Evolutionary conservation across 2,113 vertebrate species (phyloP).

Genomic region (Lathamus discolor): DNA sequence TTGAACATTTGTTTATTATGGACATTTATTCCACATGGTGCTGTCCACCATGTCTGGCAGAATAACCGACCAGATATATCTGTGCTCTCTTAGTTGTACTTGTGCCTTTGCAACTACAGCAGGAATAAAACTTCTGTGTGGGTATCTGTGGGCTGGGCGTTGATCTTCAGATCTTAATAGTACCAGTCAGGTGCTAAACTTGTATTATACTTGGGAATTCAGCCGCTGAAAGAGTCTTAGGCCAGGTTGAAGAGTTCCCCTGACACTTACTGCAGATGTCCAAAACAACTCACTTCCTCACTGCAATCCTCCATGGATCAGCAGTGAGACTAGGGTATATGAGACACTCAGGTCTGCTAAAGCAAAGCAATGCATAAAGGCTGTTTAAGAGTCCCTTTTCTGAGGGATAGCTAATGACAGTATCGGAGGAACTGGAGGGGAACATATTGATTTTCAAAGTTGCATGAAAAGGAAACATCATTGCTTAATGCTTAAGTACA

Average conservation of each 20-base stretch:
- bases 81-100: neutral
- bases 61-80: neutral
- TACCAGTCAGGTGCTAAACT: neutral
- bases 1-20: neutral
- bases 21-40: neutral
- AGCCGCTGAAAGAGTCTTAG: neutral
- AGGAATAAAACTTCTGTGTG: neutral
- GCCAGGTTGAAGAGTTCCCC: neutral
- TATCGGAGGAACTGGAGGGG: neutral
- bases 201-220: neutral
- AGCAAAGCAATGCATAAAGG: neutral
- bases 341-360: neutral
- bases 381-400: neutral
- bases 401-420: neutral
- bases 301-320: neutral
- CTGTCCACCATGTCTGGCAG: neutral
- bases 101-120: neutral
- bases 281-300: neutral
- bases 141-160: neutral
- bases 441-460: slow-evolving; percentile 26
- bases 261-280: neutral
- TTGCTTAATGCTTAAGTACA: neutral
- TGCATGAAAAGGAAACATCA: neutral
- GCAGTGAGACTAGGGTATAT: neutral
- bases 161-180: neutral